A percentile compares a stretch with the other conserved stretches of the same genome.
These are phyloP conservation scores for Drosophila birchii DNA, from an alignment of 2,888 invertebrate genomes.

Conservation along the genomic window DNA sequence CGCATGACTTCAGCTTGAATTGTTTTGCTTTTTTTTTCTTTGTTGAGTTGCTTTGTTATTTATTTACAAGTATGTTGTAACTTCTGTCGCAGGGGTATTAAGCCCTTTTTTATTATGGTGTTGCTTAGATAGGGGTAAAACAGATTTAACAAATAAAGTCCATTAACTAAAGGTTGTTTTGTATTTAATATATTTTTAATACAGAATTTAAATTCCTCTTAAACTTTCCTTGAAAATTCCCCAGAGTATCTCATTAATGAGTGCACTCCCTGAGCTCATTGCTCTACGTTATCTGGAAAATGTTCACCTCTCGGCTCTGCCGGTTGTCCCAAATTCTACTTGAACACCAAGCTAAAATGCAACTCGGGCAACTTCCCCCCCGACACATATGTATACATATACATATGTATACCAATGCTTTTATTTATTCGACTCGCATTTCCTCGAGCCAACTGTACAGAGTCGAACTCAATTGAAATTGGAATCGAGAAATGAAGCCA, in stretches of 20 bases:
- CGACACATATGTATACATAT: neutral
- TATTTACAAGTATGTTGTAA: conserved; percentile 63
- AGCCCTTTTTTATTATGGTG: conserved; percentile 26
- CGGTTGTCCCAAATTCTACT: conserved; percentile 27
- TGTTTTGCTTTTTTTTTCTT: conserved; percentile 48
- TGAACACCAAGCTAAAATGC: conserved; percentile 2
- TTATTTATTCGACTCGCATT: conserved; percentile 43
- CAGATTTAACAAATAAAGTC: neutral
- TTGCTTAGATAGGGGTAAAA: conserved; percentile 5
- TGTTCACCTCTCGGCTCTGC: conserved; percentile 12
- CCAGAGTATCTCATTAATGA: conserved; percentile 20
- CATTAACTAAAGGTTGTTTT: neutral
- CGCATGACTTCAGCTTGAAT: conserved; percentile 68
- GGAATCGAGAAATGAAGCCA: conserved; percentile 62
- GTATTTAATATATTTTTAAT: neutral
- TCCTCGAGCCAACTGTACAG: conserved; percentile 46
- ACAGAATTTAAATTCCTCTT: no score
- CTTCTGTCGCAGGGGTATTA: conserved; percentile 56
- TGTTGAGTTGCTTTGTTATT: conserved; percentile 26
- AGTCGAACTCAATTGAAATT: conserved; percentile 36
- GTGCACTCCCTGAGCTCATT: conserved; percentile 32
- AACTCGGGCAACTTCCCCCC: conserved; percentile 11
- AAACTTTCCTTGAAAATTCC: neutral
- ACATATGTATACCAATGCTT: conserved; percentile 4
- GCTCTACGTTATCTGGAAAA: conserved; percentile 1